Evolutionary conservation across 2,113 vertebrate species (phyloP).

Genomic region (Oxyruncus cristatus): DNA sequence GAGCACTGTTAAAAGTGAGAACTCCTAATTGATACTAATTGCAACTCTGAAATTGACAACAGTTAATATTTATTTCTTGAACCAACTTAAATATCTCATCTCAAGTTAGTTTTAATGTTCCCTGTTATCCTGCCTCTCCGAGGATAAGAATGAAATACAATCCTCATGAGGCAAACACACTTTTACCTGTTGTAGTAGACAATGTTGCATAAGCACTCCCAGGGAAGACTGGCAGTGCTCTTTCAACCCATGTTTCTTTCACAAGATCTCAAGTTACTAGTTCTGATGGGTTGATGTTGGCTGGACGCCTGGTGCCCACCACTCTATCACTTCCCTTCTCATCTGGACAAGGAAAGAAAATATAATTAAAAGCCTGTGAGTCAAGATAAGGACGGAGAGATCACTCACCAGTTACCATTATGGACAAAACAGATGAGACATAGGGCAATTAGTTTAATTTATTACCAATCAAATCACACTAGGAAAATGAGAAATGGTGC

Average conservation of each 20-base stretch:
- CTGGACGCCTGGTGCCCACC: not conserved
- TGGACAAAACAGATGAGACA: not conserved
- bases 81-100: not conserved
- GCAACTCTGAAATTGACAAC: not conserved
- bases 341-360: not conserved
- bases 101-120: not conserved
- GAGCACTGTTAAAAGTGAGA: not conserved
- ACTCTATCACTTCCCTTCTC: not conserved
- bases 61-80: not conserved
- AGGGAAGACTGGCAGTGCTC: not conserved
- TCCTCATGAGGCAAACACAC: not conserved
- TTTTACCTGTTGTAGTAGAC: not conserved
- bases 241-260: not conserved
- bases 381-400: not conserved
- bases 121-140: not conserved
- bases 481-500: not conserved
- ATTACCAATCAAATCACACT: not conserved
- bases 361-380: rapidly evolving
- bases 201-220: not conserved
- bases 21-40: not conserved
- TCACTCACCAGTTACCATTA: not conserved
- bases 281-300: not conserved
- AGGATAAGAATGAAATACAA: not conserved
- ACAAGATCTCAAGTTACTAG: not conserved
- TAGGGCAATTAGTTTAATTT: not conserved